Conservation (phyloP, 2,888 invertebrate species). For the Plemyria rubiginata region DNA sequence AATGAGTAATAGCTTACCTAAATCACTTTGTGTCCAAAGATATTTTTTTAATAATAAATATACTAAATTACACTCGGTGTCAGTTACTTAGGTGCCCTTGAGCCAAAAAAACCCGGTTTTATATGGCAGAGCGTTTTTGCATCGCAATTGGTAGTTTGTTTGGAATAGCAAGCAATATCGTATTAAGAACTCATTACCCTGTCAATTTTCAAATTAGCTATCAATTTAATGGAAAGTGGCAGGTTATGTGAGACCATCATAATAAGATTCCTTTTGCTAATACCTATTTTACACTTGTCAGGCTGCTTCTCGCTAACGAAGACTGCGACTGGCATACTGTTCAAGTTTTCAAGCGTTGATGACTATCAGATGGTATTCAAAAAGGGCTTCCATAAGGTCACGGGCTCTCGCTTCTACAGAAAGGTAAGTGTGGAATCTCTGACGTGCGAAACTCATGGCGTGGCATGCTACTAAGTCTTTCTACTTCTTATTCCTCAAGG, state of each 20-base stretch:
- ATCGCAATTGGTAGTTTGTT: too few relatives aligned
- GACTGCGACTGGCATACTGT: constrained; percentile 94
- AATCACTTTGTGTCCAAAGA: too few relatives aligned
- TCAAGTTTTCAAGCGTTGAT: constrained; percentile 94
- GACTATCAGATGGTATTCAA: constrained; percentile 94
- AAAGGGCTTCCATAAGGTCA: constrained; percentile 94
- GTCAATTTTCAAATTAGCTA: neutral
- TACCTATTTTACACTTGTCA: constrained; percentile 4
- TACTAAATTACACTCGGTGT: too few relatives aligned
- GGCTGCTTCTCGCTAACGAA: constrained; percentile 94
- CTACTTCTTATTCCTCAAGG: neutral
- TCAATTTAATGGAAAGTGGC: neutral
- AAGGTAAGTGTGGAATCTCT: constrained; percentile 85
- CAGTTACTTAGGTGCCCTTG: too few relatives aligned
- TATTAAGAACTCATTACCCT: too few relatives aligned
- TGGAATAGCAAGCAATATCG: too few relatives aligned
- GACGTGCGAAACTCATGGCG: neutral
- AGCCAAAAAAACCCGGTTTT: too few relatives aligned
- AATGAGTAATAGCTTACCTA: too few relatives aligned
- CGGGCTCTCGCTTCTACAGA: constrained; percentile 93
- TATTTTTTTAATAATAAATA: too few relatives aligned
- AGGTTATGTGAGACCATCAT: neutral
- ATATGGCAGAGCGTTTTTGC: too few relatives aligned
- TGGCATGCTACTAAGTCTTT: neutral
- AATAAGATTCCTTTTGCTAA: neutral